Evolutionary conservation across 92 coral and sea anemone species (phyloP).

Genomic region (Epizoanthus scotinus): DNA sequence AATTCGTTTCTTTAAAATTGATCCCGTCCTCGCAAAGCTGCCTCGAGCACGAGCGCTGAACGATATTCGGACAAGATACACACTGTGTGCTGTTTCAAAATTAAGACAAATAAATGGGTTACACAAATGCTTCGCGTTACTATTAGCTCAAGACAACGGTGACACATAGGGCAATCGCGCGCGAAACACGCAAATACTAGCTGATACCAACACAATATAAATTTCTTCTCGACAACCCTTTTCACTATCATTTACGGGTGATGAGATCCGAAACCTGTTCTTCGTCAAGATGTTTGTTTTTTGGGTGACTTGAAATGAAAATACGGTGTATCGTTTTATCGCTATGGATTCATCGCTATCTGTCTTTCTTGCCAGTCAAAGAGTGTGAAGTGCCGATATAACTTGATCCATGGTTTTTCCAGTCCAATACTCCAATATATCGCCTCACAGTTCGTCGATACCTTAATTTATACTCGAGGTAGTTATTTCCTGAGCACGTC

Average conservation of each 20-base stretch:
- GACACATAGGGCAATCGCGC: constrained; percentile 6
- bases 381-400: not conserved
- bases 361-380: not conserved
- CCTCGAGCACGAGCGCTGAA: constrained; percentile 27
- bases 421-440: not conserved
- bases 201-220: not conserved
- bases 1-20: constrained; percentile 3
- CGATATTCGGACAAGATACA: constrained; percentile 19
- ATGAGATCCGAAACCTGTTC: constrained; percentile 7
- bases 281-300: constrained; percentile 4
- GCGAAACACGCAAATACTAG: not conserved
- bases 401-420: not conserved
- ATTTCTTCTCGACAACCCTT: not conserved
- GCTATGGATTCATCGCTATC: not conserved
- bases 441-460: not conserved
- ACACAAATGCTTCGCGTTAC: constrained; percentile 18
- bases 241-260: not conserved
- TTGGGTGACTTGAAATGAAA: not conserved
- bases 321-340: not conserved
- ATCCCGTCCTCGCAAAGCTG: not conserved
- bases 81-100: constrained; percentile 23
- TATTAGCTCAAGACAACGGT: not conserved
- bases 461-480: constrained; percentile 27
- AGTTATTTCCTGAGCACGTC: constrained; percentile 26
- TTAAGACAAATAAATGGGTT: constrained; percentile 29